These are phyloP conservation scores for Caenorhabditis sp. DNA, from an alignment of 2,888 invertebrate species.

Conservation along the genomic window DNA sequence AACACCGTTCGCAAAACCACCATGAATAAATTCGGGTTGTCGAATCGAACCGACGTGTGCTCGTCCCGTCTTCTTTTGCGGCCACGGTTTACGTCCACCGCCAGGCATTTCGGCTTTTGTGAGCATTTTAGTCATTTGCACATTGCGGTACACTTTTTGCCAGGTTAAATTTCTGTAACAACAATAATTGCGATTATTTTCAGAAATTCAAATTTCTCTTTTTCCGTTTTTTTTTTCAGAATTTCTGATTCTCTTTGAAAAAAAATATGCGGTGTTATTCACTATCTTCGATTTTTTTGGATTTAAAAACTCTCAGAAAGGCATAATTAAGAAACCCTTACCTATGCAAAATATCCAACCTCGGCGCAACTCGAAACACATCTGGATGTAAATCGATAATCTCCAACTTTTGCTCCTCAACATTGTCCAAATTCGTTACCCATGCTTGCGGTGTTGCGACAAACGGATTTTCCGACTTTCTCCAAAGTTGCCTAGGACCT, in stretches of 20 bases:
- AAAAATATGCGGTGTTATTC: too few species aligned
- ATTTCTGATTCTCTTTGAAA: too few species aligned
- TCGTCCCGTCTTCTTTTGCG: slow-evolving; percentile 89
- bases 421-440: slow-evolving; percentile 46
- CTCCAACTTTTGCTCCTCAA: slow-evolving; percentile 43
- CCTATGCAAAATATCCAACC: slow-evolving; percentile 65
- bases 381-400: slow-evolving; percentile 84
- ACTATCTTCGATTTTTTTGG: too few species aligned
- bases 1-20: slow-evolving; percentile 88
- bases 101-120: slow-evolving; percentile 86
- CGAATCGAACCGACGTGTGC: slow-evolving; percentile 91
- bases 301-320: too few species aligned
- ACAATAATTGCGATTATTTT: too few species aligned
- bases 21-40: slow-evolving; percentile 77
- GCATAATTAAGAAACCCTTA: slow-evolving; percentile 10
- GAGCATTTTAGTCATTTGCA: slow-evolving; percentile 81
- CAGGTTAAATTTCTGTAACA: slow-evolving; percentile 77
- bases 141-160: slow-evolving; percentile 72
- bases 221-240: too few species aligned
- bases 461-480: slow-evolving; percentile 48
- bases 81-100: slow-evolving; percentile 89
- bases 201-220: too few species aligned
- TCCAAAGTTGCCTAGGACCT: slow-evolving; percentile 32
- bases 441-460: slow-evolving; percentile 52
- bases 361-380: slow-evolving; percentile 62